Evolutionary conservation across 2,797 vertebrate genomes (phyloP).

Genomic region (Nyctibius grandis): DNA sequence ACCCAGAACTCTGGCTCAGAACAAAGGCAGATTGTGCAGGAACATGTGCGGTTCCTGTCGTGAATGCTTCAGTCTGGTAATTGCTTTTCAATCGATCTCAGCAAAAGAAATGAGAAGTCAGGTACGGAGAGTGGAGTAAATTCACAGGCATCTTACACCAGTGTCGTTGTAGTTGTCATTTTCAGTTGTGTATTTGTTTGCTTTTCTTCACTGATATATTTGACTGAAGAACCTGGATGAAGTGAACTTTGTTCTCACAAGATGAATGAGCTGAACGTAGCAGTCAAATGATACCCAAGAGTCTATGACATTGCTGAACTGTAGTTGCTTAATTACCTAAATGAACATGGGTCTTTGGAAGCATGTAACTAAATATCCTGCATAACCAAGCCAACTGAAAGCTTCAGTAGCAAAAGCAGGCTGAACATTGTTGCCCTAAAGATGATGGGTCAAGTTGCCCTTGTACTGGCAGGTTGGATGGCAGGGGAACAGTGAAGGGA

Average conservation of each 20-base stretch:
- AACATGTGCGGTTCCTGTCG: background rate
- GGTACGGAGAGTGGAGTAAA: background rate
- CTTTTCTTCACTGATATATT: background rate
- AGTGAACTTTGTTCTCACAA: background rate
- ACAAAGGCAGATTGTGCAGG: background rate
- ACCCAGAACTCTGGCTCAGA: background rate
- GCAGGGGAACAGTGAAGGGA: background rate
- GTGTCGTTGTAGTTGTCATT: background rate
- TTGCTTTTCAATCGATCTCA: slow-evolving; percentile 12
- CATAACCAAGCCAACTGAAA: background rate
- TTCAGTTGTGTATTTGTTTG: background rate
- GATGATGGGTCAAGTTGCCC: fast-evolving
- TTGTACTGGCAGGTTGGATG: fast-evolving
- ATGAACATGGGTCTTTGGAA: background rate
- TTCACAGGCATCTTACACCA: background rate
- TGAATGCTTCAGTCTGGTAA: background rate
- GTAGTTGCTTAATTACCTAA: background rate
- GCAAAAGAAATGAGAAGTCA: background rate
- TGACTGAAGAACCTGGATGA: background rate
- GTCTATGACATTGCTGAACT: background rate
- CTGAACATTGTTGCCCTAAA: background rate
- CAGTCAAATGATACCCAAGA: background rate
- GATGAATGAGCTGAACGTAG: background rate
- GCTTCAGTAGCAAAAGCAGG: background rate
- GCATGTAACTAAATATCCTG: background rate